These are phyloP conservation scores for Drosophila nasuta DNA, from an alignment of 1,140 invertebrate species.

Conservation along the genomic window DNA sequence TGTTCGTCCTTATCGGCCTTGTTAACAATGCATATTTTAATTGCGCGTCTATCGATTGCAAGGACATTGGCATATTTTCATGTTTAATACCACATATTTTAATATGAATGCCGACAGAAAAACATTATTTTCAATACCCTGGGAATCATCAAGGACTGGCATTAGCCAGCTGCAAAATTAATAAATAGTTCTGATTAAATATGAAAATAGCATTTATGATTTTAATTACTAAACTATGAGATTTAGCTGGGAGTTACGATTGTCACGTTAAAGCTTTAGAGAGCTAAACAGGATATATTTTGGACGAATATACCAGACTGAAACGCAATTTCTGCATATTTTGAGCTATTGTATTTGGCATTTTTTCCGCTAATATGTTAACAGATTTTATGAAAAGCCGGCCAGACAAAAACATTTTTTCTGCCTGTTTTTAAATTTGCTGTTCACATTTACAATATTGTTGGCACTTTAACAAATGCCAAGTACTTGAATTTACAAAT, in stretches of 20 bases:
- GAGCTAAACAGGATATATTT: background rate
- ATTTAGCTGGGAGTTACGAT: too few species aligned
- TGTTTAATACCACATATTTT: slow-evolving; percentile 23
- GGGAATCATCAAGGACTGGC: background rate
- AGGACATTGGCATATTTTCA: slow-evolving; percentile 51
- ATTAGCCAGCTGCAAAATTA: background rate
- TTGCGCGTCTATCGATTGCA: slow-evolving; percentile 58
- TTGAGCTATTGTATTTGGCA: slow-evolving; percentile 17
- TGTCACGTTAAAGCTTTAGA: too few species aligned
- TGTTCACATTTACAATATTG: slow-evolving; percentile 51
- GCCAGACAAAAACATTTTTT: slow-evolving; percentile 44
- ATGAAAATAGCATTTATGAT: background rate
- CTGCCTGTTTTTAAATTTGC: slow-evolving; percentile 9
- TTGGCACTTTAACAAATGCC: slow-evolving; percentile 48
- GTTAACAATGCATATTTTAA: slow-evolving; percentile 72
- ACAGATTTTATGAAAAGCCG: slow-evolving; percentile 37
- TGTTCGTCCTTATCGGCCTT: slow-evolving; percentile 41
- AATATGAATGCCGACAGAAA: background rate
- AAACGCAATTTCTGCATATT: slow-evolving; percentile 3
- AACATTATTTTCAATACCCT: background rate
- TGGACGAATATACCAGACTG: background rate
- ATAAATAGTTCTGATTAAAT: background rate
- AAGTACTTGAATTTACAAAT: slow-evolving; percentile 47
- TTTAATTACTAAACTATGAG: too few species aligned
- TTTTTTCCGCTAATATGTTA: slow-evolving; percentile 39